A percentile compares a stretch with the other conserved stretches of the same genome.
These are phyloP conservation scores for Schrankia costaestrigalis DNA, from an alignment of 2,888 invertebrate species.

Conservation along the genomic window DNA sequence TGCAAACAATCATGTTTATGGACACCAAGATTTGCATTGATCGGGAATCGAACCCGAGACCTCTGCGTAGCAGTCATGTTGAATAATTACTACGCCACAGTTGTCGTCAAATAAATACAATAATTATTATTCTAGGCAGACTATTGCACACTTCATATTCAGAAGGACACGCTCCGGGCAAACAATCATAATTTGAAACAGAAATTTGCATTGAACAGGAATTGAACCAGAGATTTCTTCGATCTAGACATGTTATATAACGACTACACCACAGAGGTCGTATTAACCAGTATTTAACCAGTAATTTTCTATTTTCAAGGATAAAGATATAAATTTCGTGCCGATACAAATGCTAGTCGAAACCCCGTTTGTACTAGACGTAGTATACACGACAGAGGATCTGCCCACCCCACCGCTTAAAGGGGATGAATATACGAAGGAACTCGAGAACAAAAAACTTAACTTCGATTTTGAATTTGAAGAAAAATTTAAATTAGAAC, in stretches of 20 bases:
- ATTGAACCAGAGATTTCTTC: no score
- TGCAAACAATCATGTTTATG: no score
- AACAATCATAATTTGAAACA: slow-evolving; percentile 88
- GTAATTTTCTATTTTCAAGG: slow-evolving; percentile 34
- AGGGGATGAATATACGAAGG: slow-evolving; percentile 84
- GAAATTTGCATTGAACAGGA: no score
- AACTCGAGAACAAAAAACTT: slow-evolving; percentile 80
- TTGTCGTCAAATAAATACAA: neutral
- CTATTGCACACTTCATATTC: slow-evolving; percentile 86
- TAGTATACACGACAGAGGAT: slow-evolving; percentile 90
- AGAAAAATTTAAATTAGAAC: slow-evolving; percentile 85
- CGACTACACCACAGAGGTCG: no score
- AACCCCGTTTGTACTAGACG: slow-evolving; percentile 90
- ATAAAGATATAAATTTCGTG: slow-evolving; percentile 85
- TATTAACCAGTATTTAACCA: no score
- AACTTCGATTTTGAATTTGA: slow-evolving; percentile 91
- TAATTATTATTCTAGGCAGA: slow-evolving; percentile 62
- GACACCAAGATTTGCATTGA: no score
- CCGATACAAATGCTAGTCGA: slow-evolving; percentile 88
- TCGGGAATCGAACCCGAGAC: no score
- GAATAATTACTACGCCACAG: no score
- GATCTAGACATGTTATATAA: no score
- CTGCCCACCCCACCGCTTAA: slow-evolving; percentile 74
- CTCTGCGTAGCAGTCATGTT: no score
- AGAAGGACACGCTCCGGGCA: slow-evolving; percentile 85